A percentile compares a stretch with the other conserved stretches of the same genome.
These are phyloP conservation scores for Hypsopygia costalis DNA, from an alignment of 2,888 invertebrate genomes.

Conservation along the genomic window DNA sequence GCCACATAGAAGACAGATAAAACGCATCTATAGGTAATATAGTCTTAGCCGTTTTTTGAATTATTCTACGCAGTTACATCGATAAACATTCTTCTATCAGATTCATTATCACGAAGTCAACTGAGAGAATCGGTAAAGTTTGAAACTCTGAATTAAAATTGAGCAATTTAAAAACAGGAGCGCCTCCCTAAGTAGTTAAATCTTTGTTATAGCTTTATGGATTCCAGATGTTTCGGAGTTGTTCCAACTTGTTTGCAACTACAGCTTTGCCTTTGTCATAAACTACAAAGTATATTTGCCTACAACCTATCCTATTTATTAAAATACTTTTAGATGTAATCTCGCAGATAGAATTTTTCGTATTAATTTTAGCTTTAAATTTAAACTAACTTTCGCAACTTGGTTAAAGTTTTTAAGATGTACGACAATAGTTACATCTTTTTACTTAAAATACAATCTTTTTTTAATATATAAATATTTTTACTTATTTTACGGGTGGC, in stretches of 20 bases:
- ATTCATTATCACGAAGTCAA: neutral
- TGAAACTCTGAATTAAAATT: neutral
- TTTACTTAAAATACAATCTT: no score
- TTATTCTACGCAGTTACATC: no score
- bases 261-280: slow-evolving; percentile 3
- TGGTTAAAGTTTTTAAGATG: no score
- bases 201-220: slow-evolving; percentile 2
- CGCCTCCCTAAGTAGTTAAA: neutral
- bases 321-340: neutral
- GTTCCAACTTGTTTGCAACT: slow-evolving; percentile 5
- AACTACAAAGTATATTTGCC: slow-evolving; percentile 1
- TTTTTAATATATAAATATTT: no score
- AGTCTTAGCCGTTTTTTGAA: no score
- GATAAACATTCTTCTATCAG: neutral
- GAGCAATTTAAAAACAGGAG: slow-evolving; percentile 1
- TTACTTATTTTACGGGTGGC: no score
- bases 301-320: neutral
- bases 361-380: no score
- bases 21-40: no score
- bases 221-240: slow-evolving; percentile 6
- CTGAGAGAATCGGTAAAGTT: neutral
- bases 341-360: neutral
- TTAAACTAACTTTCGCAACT: no score
- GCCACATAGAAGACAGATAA: no score
- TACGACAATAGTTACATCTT: no score